These are phyloP conservation scores for Drosophila ananassae DNA, from an alignment of 1,140 invertebrate species.

Conservation along the genomic window DNA sequence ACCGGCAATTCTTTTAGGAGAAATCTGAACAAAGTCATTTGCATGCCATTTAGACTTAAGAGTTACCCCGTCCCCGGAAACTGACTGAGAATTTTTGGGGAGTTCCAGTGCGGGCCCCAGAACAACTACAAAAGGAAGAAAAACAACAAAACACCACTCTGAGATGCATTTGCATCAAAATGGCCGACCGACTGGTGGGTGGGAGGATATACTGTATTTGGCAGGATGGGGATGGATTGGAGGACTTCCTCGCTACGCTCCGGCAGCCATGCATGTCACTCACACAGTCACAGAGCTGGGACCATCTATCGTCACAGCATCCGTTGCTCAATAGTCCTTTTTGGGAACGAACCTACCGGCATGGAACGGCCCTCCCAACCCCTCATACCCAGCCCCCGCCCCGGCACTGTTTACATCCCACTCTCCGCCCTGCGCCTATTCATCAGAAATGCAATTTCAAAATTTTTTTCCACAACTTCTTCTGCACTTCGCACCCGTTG, in stretches of 20 bases:
- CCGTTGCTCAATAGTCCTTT: constrained; percentile 73
- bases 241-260: constrained; percentile 41
- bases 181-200: constrained; percentile 16
- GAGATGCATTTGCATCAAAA: constrained; percentile 76
- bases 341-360: constrained; percentile 52
- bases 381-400: not conserved
- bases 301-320: constrained; percentile 76
- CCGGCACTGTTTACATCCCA: not conserved
- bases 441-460: constrained; percentile 82
- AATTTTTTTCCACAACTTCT: constrained; percentile 75
- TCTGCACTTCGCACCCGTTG: constrained; percentile 47
- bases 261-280: constrained; percentile 67
- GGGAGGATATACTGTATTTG: not conserved
- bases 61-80: not conserved
- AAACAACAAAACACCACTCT: constrained; percentile 46
- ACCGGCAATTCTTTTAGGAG: constrained; percentile 13
- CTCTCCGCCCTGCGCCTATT: constrained; percentile 49
- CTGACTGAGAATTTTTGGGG: not conserved
- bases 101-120: constrained; percentile 1
- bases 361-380: constrained; percentile 1
- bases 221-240: not conserved
- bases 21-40: constrained; percentile 65
- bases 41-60: constrained; percentile 65
- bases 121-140: not conserved
- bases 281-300: constrained; percentile 37